A percentile compares a stretch with the other conserved stretches of the same genome.
Evolutionary conservation across 2,113 vertebrate genomes (phyloP).

Genomic region (Tyrannus savana): DNA sequence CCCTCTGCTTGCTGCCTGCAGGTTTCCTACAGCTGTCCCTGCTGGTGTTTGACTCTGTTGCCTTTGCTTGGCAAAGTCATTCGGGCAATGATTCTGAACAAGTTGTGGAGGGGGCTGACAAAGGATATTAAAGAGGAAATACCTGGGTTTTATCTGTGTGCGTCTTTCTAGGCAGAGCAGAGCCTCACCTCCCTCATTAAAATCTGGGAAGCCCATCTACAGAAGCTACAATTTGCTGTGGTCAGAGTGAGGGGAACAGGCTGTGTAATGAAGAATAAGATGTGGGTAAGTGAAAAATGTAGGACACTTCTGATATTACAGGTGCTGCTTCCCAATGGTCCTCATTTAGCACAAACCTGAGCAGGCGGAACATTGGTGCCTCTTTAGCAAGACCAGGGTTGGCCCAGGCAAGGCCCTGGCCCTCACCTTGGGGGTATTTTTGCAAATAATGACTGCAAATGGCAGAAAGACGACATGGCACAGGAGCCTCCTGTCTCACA

Average conservation of each 20-base stretch:
- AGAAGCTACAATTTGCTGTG: neutral
- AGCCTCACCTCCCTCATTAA: neutral
- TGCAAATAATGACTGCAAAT: neutral
- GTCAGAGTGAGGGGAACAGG: neutral
- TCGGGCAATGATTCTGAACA: constrained; percentile 37
- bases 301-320: rapidly evolving
- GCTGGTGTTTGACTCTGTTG: constrained; percentile 3
- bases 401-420: neutral
- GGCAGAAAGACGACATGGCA: neutral
- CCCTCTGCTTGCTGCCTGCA: neutral
- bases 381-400: neutral
- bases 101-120: constrained; percentile 32
- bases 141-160: neutral
- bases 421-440: neutral
- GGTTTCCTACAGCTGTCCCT: neutral
- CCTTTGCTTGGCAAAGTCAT: constrained; percentile 57
- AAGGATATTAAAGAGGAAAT: neutral
- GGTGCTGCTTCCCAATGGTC: neutral
- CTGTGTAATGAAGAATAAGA: neutral
- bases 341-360: rapidly evolving
- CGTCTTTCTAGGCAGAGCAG: neutral
- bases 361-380: neutral
- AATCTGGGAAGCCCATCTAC: neutral
- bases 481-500: neutral
- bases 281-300: neutral